Evolutionary conservation across 2,888 invertebrate species (phyloP).

Genomic region (Tridacna crocea): DNA sequence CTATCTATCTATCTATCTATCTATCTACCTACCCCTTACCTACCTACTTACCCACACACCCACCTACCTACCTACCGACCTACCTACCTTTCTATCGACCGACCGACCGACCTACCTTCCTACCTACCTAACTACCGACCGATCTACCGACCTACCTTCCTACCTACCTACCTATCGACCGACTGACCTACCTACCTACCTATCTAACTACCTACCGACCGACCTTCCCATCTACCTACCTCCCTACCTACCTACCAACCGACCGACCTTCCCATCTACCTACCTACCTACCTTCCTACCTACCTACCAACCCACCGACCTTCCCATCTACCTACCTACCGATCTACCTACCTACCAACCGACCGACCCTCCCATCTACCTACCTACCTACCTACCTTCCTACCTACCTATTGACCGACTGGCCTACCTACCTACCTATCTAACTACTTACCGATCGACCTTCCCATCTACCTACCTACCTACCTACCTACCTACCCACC

Average conservation of each 20-base stretch:
- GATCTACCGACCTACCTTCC: too few relatives aligned
- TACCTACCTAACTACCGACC: too few relatives aligned
- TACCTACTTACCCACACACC: too few relatives aligned
- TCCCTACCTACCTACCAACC: not conserved
- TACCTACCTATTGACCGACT: not conserved
- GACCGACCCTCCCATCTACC: not conserved
- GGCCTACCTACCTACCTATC: not conserved
- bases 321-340: not conserved
- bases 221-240: not conserved
- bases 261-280: not conserved
- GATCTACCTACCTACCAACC: not conserved
- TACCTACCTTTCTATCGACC: too few relatives aligned
- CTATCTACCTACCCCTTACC: too few relatives aligned
- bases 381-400: not conserved
- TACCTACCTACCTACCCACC: not conserved
- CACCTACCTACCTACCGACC: too few relatives aligned
- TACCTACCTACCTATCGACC: too few relatives aligned
- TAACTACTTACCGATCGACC: not conserved
- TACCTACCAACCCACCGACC: not conserved
- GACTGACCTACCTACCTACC: too few relatives aligned
- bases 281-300: not conserved
- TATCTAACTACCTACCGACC: too few relatives aligned
- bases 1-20: too few relatives aligned
- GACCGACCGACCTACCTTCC: too few relatives aligned
- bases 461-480: not conserved